phyloP scores from a whole-genome alignment of 2,113 vertebrate genomes.

The Acrocephalus arundinaceus region DNA sequence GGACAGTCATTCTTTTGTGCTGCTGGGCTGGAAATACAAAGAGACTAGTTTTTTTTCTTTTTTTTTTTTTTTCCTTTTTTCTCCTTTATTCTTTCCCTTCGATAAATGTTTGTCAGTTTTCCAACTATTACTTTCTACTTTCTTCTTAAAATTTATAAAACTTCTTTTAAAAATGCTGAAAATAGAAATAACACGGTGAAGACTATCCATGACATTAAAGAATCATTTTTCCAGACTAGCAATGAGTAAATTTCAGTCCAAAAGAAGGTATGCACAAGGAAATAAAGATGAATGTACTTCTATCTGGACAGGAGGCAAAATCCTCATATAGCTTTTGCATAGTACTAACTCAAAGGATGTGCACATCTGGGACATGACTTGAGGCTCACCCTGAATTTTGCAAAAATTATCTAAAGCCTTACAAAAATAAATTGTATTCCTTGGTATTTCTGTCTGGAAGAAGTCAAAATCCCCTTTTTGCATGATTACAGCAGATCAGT shows the following conservation, averaged over 20 bases:
- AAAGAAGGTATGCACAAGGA: not conserved
- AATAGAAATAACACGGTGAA: not conserved
- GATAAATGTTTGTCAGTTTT: not conserved
- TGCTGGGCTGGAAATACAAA: not conserved
- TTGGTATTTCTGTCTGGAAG: not conserved
- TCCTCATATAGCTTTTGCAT: not conserved
- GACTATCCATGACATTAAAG: not conserved
- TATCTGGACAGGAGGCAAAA: not conserved
- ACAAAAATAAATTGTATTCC: not conserved
- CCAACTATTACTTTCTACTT: not conserved
- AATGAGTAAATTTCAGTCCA: not conserved
- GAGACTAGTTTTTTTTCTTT: not conserved
- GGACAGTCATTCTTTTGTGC: not conserved
- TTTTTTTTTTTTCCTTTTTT: too few species aligned
- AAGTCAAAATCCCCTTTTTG: not conserved
- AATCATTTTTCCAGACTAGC: not conserved
- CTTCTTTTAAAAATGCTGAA: not conserved
- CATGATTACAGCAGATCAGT: not conserved
- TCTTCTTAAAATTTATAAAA: not conserved
- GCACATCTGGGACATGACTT: not conserved
- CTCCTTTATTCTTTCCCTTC: not conserved
- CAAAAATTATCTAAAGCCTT: conserved; percentile 6
- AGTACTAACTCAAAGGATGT: not conserved
- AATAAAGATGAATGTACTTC: not conserved
- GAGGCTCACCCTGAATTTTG: not conserved